phyloP scores from a whole-genome alignment of 2,888 invertebrate species.

The Drosophila phalerata region DNA sequence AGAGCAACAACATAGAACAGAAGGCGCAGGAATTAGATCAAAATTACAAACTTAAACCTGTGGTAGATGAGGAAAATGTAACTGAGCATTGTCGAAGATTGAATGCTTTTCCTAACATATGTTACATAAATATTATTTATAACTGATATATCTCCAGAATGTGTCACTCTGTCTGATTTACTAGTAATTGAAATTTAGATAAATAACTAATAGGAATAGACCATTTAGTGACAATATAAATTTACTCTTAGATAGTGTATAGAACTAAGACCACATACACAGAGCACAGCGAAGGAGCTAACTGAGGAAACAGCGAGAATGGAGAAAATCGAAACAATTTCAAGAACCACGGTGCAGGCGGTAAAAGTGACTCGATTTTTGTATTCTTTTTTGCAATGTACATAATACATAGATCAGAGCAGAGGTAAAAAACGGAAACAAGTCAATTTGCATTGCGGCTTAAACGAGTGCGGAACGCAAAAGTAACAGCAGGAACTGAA shows the following conservation, averaged over 20 bases:
- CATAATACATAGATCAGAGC: constrained; percentile 57
- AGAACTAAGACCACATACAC: not conserved
- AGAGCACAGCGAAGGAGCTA: not conserved
- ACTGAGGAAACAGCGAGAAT: constrained; percentile 1
- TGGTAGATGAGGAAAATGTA: constrained; percentile 20
- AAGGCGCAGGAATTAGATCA: constrained; percentile 73
- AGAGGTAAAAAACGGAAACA: constrained; percentile 67
- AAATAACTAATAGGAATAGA: not conserved
- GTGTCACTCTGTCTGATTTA: not conserved
- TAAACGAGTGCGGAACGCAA: constrained; percentile 60
- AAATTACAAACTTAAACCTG: constrained; percentile 73
- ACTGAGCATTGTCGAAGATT: constrained; percentile 3
- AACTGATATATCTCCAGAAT: not conserved
- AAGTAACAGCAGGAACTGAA: constrained; percentile 44
- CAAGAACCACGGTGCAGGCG: constrained; percentile 39
- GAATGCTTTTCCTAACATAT: not conserved
- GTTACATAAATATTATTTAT: not conserved
- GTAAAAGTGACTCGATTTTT: constrained; percentile 57
- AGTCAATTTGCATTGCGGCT: constrained; percentile 81
- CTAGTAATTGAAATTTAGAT: not conserved
- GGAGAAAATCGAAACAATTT: constrained; percentile 57
- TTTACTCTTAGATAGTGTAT: constrained; percentile 5
- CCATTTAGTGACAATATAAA: not conserved
- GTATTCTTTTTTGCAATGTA: constrained; percentile 19
- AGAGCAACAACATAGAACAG: constrained; percentile 27